phyloP scores from a whole-genome alignment of 2,888 invertebrate species.

The Notodonta dromedarius region DNA sequence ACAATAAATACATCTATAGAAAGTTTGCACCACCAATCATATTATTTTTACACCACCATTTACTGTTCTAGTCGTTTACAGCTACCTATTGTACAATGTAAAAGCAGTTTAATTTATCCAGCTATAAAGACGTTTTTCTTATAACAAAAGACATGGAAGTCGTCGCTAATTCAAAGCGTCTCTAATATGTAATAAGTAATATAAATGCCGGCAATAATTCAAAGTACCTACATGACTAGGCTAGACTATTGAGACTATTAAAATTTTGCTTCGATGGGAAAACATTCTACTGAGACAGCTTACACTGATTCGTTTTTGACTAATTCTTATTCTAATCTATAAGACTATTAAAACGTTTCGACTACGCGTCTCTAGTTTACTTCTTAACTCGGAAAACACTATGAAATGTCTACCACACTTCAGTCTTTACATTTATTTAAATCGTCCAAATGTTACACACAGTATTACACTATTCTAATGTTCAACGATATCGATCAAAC shows the following conservation, averaged over 20 bases:
- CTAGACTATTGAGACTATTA: slow-evolving; percentile 63
- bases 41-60: slow-evolving; percentile 64
- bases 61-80: slow-evolving; percentile 61
- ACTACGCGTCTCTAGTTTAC: slow-evolving; percentile 70
- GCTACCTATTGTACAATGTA: slow-evolving; percentile 56
- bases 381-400: slow-evolving; percentile 55
- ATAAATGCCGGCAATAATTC: slow-evolving; percentile 67
- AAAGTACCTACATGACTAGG: slow-evolving; percentile 56
- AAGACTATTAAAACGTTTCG: slow-evolving; percentile 53
- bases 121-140: slow-evolving; percentile 35
- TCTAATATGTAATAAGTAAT: slow-evolving; percentile 62
- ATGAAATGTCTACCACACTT: slow-evolving; percentile 73
- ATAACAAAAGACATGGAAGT: slow-evolving; percentile 46
- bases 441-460: slow-evolving; percentile 57
- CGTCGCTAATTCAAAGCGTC: slow-evolving; percentile 62
- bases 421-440: slow-evolving; percentile 49
- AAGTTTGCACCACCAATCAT: slow-evolving; percentile 83
- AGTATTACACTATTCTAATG: slow-evolving; percentile 71
- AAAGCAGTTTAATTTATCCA: slow-evolving; percentile 42
- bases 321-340: slow-evolving; percentile 72
- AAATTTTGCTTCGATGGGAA: slow-evolving; percentile 59
- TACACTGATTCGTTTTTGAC: slow-evolving; percentile 55
- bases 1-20: slow-evolving; percentile 64
- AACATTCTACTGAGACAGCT: slow-evolving; percentile 67
- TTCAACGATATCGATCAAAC: slow-evolving; percentile 66